Base-by-base conservation (phyloP, 2,888 invertebrate species). In the Morpho achilles region DNA sequence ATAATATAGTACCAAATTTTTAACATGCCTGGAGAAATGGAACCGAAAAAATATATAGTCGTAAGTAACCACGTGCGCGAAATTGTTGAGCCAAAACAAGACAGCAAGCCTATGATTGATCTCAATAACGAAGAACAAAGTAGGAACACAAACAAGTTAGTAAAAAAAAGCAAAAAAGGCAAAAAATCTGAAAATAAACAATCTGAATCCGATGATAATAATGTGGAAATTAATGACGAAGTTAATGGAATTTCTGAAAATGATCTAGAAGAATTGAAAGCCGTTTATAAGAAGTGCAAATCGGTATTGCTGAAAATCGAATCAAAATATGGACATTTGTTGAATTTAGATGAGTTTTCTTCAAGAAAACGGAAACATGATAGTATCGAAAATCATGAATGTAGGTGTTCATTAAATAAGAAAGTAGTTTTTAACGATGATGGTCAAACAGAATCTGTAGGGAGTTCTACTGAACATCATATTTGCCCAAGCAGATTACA, bases 401-500 rank as follows among this genome's bases (percentile, higher is more conserved):
- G 88, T 64, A 66, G 67, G 2, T 88, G 87, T 67, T 64, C 63
- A 54, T 59, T 67, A 0, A 85, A 82, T 44, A 85, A 74, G 61
- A 89, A 85, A 69, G 83, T 84, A 53, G 67, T 87, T 7, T 90
- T 84, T 75, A 82, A 84, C 66, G 89, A 90, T 41, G 75, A 86
- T 7, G 90, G 89, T 1, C 67, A 82, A 67, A 65, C 71, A 32
- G 75, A 77, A 46, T 59, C 65, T 7, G 48, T 56, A 39, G 69
- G 72, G 32, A 55, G 39, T 32, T 42, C 10, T 8, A 4, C 40
- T 1, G 67, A 73, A 2, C 75, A 72, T 1, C 87, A 89, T 59
- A 76, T 85, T 59, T 89, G 88, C 61, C 69, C 73, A 0, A 74
- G 81, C 72, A 73, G 69, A 41, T 42, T 57, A 53, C 54, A 61